Evolutionary conservation across 2,888 invertebrate species (phyloP), one percentile per base, ranked within the genome.

Genomic region (Buathra laborator): DNA sequence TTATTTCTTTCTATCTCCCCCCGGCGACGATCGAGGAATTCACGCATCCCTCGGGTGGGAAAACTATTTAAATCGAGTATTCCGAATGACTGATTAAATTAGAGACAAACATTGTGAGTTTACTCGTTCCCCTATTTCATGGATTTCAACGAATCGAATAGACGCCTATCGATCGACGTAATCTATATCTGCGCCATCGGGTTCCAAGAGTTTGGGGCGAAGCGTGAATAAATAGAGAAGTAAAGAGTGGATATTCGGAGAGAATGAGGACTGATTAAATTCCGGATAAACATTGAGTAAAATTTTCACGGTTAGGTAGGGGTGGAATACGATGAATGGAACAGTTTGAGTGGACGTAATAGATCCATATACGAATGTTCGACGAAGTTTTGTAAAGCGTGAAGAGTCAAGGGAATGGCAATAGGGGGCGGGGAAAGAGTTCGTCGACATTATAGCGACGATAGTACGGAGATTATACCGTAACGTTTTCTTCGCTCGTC

Each of bases 401-500:
- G n/a, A 7, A 44, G 67, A 43, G 44, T 70, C 29, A 16, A n/a
- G 12, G 51, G 16, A 19, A 14, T 51, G 46, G 64, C 12, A 29
- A 3, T 24, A 29, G 59, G 29, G 32, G 14, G 10, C 5, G 59
- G 24, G 6, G 59, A 14, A 24, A 24, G 59, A 29, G 32, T 24
- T 24, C 1, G 24, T 29, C 29, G 59, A 62, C 59, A n/a, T 62
- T 62, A 14, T 2, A 32, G 46, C 10, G 66, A 48, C 56, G 16
- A 59, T 43, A 12, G 37, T 19, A 59, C 56, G 64, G 72, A 71
- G 56, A 76, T 76, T 77, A 80, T 77, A 62, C 53, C 51, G 56
- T 74, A 62, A 77, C 83, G 59, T 72, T 86, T 86, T 74, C 64
- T 67, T 86, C 84, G 53, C 48, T 29, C 14, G 29, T 74, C 64